phyloP scores from a whole-genome alignment of 2,888 invertebrate genomes.

The Rhagium mordax region DNA sequence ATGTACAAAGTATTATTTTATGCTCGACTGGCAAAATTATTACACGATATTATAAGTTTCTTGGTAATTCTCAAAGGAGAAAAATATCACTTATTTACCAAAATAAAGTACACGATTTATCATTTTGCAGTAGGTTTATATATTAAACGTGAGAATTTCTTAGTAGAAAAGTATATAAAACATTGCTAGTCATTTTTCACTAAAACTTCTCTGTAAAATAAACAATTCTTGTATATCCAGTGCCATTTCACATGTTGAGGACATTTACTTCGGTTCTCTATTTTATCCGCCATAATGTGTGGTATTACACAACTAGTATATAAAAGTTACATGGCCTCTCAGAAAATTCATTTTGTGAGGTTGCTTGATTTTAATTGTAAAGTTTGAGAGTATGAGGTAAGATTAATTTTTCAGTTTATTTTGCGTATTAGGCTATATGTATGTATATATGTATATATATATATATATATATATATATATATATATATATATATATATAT shows the following conservation, averaged over 20 bases:
- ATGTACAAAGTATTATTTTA: too few relatives aligned
- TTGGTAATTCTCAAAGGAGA: too few relatives aligned
- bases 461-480: too few relatives aligned
- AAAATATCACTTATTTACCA: conserved; percentile 24
- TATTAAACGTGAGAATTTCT: conserved; percentile 6
- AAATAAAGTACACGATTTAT: conserved; percentile 19
- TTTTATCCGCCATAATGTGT: neutral
- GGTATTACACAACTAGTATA: too few relatives aligned
- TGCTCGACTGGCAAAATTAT: too few relatives aligned
- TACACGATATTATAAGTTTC: too few relatives aligned
- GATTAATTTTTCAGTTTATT: too few relatives aligned
- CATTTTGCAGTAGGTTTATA: neutral
- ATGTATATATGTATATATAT: too few relatives aligned
- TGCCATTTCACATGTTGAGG: neutral
- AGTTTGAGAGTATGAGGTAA: too few relatives aligned
- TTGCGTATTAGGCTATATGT: too few relatives aligned
- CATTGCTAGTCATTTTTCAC: neutral
- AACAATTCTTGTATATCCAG: neutral
- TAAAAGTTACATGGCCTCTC: neutral
- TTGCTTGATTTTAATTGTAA: neutral
- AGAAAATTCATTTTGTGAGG: neutral
- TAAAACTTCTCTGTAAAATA: neutral
- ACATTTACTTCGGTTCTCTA: neutral
- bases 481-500: too few relatives aligned
- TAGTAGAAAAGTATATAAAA: neutral